Evolutionary conservation across 2,888 invertebrate species (phyloP).

Genomic region (Argyra leucocephala): DNA sequence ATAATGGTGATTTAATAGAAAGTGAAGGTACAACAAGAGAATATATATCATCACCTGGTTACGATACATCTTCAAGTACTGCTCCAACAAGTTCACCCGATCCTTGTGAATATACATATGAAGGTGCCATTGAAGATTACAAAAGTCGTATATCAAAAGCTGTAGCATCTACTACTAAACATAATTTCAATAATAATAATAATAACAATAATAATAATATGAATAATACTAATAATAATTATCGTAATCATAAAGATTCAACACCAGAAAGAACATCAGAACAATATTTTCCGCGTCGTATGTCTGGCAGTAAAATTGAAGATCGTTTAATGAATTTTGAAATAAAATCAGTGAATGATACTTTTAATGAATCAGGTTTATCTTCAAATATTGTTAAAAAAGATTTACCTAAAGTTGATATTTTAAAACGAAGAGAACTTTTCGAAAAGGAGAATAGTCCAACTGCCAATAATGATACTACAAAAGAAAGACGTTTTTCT

Average conservation of each 20-base stretch:
- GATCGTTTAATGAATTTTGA: constrained; percentile 55
- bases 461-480: constrained; percentile 20
- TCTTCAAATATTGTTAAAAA: constrained; percentile 38
- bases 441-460: constrained; percentile 57
- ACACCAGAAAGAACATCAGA: constrained; percentile 45
- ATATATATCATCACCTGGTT: constrained; percentile 46
- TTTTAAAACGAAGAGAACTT: constrained; percentile 70
- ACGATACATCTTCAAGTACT: constrained; percentile 59
- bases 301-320: constrained; percentile 50
- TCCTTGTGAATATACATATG: constrained; percentile 74
- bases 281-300: constrained; percentile 41
- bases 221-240: constrained; percentile 34
- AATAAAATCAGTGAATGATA: constrained; percentile 39
- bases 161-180: constrained; percentile 19
- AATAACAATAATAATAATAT: constrained; percentile 12
- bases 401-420: constrained; percentile 68
- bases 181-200: constrained; percentile 15
- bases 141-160: constrained; percentile 63
- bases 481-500: constrained; percentile 12
- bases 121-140: constrained; percentile 78
- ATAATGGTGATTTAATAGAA: constrained; percentile 29
- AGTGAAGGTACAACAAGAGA: constrained; percentile 32
- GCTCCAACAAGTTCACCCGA: constrained; percentile 60
- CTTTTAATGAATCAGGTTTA: constrained; percentile 36
- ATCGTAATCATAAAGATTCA: constrained; percentile 41